These are phyloP conservation scores for Acheta domesticus DNA, from an alignment of 2,888 invertebrate genomes.

Conservation along the genomic window DNA sequence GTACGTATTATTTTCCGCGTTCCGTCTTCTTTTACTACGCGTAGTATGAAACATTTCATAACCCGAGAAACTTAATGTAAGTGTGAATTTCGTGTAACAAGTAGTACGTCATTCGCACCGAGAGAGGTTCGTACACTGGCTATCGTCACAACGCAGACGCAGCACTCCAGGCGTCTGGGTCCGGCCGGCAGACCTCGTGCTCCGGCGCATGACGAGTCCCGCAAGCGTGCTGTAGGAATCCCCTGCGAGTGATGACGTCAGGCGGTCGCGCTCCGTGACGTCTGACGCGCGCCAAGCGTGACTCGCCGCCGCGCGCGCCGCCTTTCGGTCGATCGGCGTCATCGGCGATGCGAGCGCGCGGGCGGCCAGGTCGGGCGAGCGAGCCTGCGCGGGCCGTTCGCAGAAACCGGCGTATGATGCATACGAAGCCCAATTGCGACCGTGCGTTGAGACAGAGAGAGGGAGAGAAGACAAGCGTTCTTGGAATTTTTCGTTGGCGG, in stretches of 20 bases:
- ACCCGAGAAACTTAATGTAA: too few species aligned
- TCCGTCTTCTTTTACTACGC: too few species aligned
- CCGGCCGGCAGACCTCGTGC: neutral
- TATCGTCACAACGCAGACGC: too few species aligned
- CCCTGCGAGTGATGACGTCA: constrained; percentile 11
- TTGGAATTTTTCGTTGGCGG: too few species aligned
- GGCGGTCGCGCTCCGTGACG: neutral
- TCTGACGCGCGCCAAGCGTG: neutral
- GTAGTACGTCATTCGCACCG: too few species aligned
- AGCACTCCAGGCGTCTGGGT: neutral
- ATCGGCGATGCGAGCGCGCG: neutral
- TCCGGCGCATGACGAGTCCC: neutral
- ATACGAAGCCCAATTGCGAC: neutral
- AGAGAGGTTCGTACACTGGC: too few species aligned
- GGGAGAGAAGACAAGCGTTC: too few species aligned
- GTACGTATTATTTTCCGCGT: too few species aligned
- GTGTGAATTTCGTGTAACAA: too few species aligned
- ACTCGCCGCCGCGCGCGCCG: neutral
- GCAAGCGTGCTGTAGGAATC: neutral
- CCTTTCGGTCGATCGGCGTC: neutral
- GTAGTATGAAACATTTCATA: too few species aligned
- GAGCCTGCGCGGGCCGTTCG: neutral
- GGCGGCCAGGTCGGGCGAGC: too few species aligned
- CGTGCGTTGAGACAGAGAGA: too few species aligned
- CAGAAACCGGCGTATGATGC: neutral